Evolutionary conservation across 2,113 vertebrate genomes (phyloP), one percentile per base, ranked within the genome.

Genomic region (Rhea pennata): DNA sequence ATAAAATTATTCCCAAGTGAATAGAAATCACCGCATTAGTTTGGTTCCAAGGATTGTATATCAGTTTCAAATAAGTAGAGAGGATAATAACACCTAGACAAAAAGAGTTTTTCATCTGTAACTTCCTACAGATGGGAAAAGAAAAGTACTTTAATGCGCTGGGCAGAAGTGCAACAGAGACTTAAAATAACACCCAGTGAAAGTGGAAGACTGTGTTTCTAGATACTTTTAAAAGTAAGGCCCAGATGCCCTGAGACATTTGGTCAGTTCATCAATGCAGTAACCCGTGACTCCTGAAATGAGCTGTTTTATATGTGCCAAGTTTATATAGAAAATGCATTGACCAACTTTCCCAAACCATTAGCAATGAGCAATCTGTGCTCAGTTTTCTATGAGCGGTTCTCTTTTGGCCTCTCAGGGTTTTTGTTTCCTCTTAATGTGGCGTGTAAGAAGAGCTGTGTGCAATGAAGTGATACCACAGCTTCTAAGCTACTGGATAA

Each of bases 381-480:
- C 90, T 77, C 70, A 39, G 19, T 62, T 84, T 92, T 80, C 65
- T 71, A 5, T 22, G 24, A 69, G 51, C 31, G 9, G 51, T 39
- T 88, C 36, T 59, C 58, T 64, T 83, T 80, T 39, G 82, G 61
- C 48, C n/a, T 88, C 31, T 93, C 59, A 6, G 42, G 27, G 31
- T 1, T 93, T 92, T 93, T 88, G 46, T 81, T 96, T 94, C 90
- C 31, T 93, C 86, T 93, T 39, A 88, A 83, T 75, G 79, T 72
- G 61, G 20, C 0, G 0, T 71, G 69, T 29, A 64, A 74, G 75
- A 83, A 90, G 65, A 15, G 54, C 54, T 84, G 85, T 51, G 65
- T 88, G 72, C 73, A 74, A 26, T 0, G 1, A 72, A 88, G 53
- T 96, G 76, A 92, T 36, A 64, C 79, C 24, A 1, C 82, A 88